Evolutionary conservation across 2,113 vertebrate genomes (phyloP).

Genomic region (Dinomys branickii): DNA sequence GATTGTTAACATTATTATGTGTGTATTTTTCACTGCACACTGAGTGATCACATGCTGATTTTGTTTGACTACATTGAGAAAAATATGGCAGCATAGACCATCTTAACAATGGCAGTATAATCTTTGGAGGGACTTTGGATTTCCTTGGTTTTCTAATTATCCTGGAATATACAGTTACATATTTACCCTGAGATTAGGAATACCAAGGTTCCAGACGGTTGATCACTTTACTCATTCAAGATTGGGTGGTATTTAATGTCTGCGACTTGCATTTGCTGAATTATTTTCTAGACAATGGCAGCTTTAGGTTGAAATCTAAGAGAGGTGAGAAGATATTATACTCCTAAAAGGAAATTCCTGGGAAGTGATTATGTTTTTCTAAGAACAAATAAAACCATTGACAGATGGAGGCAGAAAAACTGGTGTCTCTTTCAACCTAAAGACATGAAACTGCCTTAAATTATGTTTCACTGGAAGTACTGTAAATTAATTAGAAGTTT

Average conservation of each 20-base stretch:
- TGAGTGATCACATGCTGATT: background rate
- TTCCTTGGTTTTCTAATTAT: slow-evolving; percentile 19
- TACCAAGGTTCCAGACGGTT: background rate
- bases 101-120: background rate
- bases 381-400: background rate
- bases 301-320: background rate
- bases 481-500: background rate
- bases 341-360: background rate
- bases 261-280: background rate
- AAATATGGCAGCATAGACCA: background rate
- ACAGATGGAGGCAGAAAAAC: background rate
- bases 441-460: slow-evolving; percentile 4
- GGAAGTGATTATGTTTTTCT: background rate
- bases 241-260: background rate
- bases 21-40: background rate
- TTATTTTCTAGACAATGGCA: slow-evolving; percentile 30
- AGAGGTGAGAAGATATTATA: background rate
- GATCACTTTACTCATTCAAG: background rate
- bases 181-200: background rate
- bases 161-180: background rate
- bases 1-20: background rate
- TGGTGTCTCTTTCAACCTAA: slow-evolving; percentile 14
- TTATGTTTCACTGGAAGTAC: background rate
- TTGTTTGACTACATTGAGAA: background rate
- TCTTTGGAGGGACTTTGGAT: background rate